phyloP scores from a whole-genome alignment of 2,113 vertebrate species.

The Ivindomyrus marchei region DNA sequence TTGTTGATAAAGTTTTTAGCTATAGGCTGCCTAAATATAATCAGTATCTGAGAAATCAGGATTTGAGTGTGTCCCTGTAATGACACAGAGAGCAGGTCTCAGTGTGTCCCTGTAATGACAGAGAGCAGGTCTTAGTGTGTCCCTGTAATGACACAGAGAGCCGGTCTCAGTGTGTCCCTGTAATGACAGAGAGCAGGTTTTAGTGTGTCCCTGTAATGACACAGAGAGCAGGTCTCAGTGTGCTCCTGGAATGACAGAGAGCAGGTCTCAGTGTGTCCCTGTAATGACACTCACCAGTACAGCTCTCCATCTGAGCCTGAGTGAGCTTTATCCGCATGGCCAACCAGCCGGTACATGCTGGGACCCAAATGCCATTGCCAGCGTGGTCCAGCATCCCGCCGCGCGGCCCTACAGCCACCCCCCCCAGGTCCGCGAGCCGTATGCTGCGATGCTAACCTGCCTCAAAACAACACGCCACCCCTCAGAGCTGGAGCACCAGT shows the following conservation, averaged over 20 bases:
- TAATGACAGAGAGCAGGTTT: not conserved
- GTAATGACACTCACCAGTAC: not conserved
- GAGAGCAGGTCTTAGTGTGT: not conserved
- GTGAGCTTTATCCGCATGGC: not conserved
- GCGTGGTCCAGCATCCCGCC: not conserved
- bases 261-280: not conserved
- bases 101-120: not conserved
- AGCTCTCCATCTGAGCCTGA: not conserved
- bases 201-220: not conserved
- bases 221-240: not conserved
- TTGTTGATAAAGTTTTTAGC: not conserved
- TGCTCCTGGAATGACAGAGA: not conserved
- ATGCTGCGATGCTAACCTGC: not conserved
- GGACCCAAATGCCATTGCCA: slow-evolving; percentile 1
- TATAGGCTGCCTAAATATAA: not conserved
- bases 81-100: not conserved
- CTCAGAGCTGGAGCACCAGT: not conserved
- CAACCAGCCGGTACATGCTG: not conserved
- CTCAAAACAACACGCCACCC: not conserved
- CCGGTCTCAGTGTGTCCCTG: not conserved
- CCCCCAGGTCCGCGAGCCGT: not conserved
- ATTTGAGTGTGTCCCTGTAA: not conserved
- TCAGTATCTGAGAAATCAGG: not conserved
- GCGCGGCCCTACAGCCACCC: not conserved
- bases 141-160: not conserved